Evolutionary conservation across 2,113 vertebrate species (phyloP).

Genomic region (Pedetes capensis): DNA sequence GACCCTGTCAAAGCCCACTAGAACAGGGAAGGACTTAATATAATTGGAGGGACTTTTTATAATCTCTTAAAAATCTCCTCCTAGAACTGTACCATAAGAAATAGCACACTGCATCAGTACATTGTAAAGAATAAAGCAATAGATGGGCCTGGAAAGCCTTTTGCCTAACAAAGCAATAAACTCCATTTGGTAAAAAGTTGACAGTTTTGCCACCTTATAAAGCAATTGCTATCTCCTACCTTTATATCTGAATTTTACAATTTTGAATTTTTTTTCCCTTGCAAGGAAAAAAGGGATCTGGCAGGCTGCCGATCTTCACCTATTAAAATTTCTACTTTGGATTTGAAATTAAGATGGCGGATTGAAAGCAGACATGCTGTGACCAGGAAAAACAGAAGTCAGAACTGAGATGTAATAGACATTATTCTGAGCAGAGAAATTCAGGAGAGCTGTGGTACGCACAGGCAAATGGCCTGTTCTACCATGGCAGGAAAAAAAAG

Average conservation of each 20-base stretch:
- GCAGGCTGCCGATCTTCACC: conserved; percentile 10
- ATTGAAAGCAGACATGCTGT: too few species aligned
- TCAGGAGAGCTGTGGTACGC: too few species aligned
- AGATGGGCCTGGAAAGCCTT: not conserved
- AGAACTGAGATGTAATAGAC: too few species aligned
- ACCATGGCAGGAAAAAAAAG: too few species aligned
- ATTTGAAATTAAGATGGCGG: too few species aligned
- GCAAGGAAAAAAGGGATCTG: not conserved
- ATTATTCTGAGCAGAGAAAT: too few species aligned
- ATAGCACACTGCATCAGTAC: not conserved
- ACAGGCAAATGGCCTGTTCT: too few species aligned
- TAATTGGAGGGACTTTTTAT: not conserved
- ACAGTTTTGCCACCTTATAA: conserved; percentile 1
- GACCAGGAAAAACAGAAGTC: too few species aligned
- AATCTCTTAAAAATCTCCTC: not conserved
- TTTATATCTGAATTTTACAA: conserved; percentile 3
- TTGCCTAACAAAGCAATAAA: not conserved
- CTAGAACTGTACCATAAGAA: not conserved
- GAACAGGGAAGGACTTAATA: not conserved
- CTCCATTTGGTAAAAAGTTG: conserved; percentile 24
- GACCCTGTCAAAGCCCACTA: not conserved
- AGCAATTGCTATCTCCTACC: not conserved
- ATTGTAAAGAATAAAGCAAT: too few species aligned
- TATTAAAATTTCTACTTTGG: conserved; percentile 72
- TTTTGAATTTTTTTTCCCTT: not conserved